Percentiles rank a stretch among this genome's conserved stretches.
phyloP scores from a whole-genome alignment of 2,113 vertebrate species.

The Pomatostomus ruficeps region DNA sequence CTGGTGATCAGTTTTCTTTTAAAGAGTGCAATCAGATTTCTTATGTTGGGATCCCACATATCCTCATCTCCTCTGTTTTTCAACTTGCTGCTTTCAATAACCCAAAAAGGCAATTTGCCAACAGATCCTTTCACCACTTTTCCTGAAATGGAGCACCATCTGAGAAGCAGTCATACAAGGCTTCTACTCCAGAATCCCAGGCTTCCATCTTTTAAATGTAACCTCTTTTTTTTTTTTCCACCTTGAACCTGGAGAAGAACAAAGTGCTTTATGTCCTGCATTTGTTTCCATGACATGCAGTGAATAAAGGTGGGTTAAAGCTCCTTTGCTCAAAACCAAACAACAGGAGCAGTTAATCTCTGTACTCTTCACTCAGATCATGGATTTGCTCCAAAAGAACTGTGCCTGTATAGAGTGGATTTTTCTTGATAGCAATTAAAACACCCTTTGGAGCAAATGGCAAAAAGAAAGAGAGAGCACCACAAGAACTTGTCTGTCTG shows the following conservation, averaged over 20 bases:
- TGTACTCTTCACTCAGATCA: neutral
- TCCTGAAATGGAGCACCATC: neutral
- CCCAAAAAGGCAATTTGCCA: conserved; percentile 1
- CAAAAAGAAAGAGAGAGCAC: neutral
- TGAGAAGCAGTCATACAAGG: neutral
- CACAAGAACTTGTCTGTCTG: neutral
- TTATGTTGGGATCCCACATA: neutral
- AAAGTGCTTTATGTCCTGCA: neutral
- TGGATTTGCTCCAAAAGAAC: neutral
- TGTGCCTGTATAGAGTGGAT: neutral
- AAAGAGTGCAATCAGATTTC: conserved; percentile 49
- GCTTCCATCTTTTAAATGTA: neutral
- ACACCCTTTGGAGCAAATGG: neutral
- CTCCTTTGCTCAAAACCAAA: neutral
- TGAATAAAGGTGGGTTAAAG: neutral
- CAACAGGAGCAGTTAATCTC: neutral
- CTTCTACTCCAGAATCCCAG: neutral
- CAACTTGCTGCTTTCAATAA: conserved; percentile 4
- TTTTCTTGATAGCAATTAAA: neutral
- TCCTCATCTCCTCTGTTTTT: neutral
- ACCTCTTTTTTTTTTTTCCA: neutral
- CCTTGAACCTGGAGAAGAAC: neutral
- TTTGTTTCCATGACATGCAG: neutral
- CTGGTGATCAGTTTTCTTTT: conserved; percentile 52
- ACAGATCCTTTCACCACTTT: conserved; percentile 10